Conservation (phyloP, 1,140 invertebrate species). For the Drosophila rhopaloa region DNA sequence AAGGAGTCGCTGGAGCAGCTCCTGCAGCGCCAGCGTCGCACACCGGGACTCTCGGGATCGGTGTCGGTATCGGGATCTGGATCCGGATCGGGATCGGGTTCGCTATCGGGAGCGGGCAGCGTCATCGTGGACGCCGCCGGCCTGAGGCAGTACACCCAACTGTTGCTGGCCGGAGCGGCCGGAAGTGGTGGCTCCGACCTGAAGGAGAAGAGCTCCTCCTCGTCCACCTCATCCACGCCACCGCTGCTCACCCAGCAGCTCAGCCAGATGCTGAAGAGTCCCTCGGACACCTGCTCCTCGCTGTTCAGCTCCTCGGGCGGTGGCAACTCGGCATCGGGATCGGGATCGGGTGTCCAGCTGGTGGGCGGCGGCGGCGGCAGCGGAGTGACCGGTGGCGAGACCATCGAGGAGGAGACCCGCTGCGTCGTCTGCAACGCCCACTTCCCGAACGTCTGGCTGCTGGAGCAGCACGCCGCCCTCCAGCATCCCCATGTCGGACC, state of each 20-base stretch:
- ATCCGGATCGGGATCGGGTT: not conserved
- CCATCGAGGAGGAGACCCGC: conserved; percentile 84
- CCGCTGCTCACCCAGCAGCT: conserved; percentile 74
- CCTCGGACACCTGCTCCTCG: conserved; percentile 79
- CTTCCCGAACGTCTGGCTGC: conserved; percentile 92
- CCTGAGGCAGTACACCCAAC: conserved; percentile 71
- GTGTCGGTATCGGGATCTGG: not conserved
- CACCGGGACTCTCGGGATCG: not conserved
- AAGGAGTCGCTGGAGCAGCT: conserved; percentile 80
- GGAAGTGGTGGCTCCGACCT: conserved; percentile 61
- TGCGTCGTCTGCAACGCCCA: conserved; percentile 92
- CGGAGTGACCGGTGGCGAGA: conserved; percentile 28
- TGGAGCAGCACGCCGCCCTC: conserved; percentile 91
- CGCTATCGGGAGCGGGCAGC: conserved; percentile 1
- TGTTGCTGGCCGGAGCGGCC: conserved; percentile 56
- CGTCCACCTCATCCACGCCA: conserved; percentile 83
- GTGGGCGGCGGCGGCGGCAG: not conserved
- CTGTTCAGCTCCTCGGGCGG: conserved; percentile 61
- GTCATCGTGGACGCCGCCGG: conserved; percentile 66
- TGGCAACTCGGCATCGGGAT: not conserved
- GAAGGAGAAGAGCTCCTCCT: conserved; percentile 84
- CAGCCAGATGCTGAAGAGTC: conserved; percentile 78
- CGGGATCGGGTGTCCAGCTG: not conserved
- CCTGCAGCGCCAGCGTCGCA: conserved; percentile 52
- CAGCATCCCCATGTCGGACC: conserved; percentile 88